Evolutionary conservation across 2,113 vertebrate species (phyloP).

Genomic region (Anguilla rostrata): DNA sequence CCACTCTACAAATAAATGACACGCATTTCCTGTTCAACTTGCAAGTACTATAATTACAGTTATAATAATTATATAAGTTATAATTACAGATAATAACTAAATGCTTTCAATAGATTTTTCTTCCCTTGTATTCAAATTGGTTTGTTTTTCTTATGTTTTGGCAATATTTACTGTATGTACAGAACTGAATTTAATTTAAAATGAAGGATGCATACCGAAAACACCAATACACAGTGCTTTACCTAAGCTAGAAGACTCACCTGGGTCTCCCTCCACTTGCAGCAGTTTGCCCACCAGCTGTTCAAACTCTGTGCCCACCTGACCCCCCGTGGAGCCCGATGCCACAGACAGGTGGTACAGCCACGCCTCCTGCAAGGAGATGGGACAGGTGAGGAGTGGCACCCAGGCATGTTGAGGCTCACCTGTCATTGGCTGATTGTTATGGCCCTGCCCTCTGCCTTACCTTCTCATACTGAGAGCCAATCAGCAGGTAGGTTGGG

Average conservation of each 20-base stretch:
- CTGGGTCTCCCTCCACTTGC: conserved; percentile 80
- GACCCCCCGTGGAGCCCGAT: conserved; percentile 79
- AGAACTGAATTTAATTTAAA: background rate
- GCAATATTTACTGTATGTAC: no score
- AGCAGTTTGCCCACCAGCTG: conserved; percentile 89
- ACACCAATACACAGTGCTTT: background rate
- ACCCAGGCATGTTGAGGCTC: background rate
- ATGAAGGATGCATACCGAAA: background rate
- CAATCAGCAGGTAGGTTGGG: conserved; percentile 86
- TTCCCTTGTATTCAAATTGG: no score
- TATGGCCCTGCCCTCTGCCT: background rate
- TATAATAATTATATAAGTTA: no score
- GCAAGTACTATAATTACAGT: no score
- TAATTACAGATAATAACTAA: no score
- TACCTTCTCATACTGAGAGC: conserved; percentile 90
- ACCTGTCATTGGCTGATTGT: background rate
- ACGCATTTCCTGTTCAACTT: no score
- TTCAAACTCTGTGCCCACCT: conserved; percentile 94
- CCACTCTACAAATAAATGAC: no score
- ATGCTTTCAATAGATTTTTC: no score
- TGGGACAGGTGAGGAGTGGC: background rate
- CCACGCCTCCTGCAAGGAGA: conserved; percentile 79
- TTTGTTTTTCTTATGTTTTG: no score
- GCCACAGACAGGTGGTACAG: conserved; percentile 92
- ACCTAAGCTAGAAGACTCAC: conserved; percentile 64